These are phyloP conservation scores for Sander lucioperca DNA, from an alignment of 2,113 vertebrate species.

Conservation along the genomic window DNA sequence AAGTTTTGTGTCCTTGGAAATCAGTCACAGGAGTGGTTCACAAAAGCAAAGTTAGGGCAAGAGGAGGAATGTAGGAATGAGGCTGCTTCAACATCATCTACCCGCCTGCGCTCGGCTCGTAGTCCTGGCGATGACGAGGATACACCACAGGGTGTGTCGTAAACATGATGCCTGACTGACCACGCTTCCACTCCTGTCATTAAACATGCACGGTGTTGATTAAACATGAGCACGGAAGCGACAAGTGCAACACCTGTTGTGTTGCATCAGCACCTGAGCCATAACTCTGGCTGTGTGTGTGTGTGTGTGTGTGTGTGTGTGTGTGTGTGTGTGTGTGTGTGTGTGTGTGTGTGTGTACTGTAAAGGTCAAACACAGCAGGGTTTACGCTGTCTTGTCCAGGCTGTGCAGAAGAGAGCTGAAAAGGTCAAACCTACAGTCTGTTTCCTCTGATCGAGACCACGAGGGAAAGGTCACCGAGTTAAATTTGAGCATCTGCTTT, in stretches of 20 bases:
- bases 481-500: slow-evolving; percentile 9
- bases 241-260: slow-evolving; percentile 37
- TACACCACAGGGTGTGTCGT: background rate
- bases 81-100: slow-evolving; percentile 20
- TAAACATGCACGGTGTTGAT: slow-evolving; percentile 16
- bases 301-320: slow-evolving; percentile 2
- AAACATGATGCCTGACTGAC: background rate
- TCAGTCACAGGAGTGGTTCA: slow-evolving; percentile 59
- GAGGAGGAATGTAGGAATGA: slow-evolving; percentile 16
- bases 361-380: slow-evolving; percentile 39
- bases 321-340: slow-evolving; percentile 6
- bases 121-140: background rate
- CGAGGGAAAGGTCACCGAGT: background rate
- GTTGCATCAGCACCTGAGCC: slow-evolving; percentile 29
- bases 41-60: slow-evolving; percentile 3
- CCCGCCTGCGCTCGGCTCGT: background rate
- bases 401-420: background rate
- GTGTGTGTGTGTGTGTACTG: background rate
- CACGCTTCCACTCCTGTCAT: background rate
- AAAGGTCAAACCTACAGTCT: background rate
- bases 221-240: slow-evolving; percentile 11
- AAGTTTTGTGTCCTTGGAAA: slow-evolving; percentile 58
- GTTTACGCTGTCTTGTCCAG: background rate
- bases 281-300: background rate
- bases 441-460: background rate